Conservation (phyloP, 2,888 invertebrate species). For the Cephus sareptanus region DNA sequence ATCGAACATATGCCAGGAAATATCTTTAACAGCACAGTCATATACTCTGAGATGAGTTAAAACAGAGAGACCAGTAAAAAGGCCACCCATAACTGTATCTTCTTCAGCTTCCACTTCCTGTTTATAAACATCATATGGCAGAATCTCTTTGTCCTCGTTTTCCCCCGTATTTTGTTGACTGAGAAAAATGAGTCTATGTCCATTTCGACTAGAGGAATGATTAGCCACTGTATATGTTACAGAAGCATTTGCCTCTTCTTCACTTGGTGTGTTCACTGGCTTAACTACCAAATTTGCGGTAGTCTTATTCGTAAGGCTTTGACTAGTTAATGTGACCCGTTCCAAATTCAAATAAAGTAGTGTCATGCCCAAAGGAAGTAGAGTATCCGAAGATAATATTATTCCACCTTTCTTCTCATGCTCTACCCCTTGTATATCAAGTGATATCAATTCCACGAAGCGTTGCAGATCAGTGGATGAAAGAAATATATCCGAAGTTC, state of each 20-base stretch:
- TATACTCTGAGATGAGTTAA: slow-evolving; percentile 72
- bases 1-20: slow-evolving; percentile 78
- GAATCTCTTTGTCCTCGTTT: slow-evolving; percentile 68
- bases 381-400: slow-evolving; percentile 49
- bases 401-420: slow-evolving; percentile 41
- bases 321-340: slow-evolving; percentile 47
- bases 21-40: slow-evolving; percentile 71
- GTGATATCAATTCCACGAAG: slow-evolving; percentile 69
- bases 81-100: slow-evolving; percentile 63
- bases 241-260: slow-evolving; percentile 22
- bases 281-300: slow-evolving; percentile 54
- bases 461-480: slow-evolving; percentile 65
- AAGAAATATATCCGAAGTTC: slow-evolving; percentile 44
- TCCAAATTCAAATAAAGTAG: slow-evolving; percentile 55
- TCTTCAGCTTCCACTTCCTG: slow-evolving; percentile 65
- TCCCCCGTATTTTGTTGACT: slow-evolving; percentile 51
- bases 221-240: slow-evolving; percentile 13
- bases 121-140: slow-evolving; percentile 75
- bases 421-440: slow-evolving; percentile 72
- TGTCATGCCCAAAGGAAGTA: slow-evolving; percentile 47
- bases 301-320: slow-evolving; percentile 37
- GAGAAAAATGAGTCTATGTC: slow-evolving; percentile 53
- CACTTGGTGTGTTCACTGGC: slow-evolving; percentile 36
- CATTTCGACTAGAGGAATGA: slow-evolving; percentile 36
- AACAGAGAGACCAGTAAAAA: slow-evolving; percentile 67